A percentile compares a stretch with the other conserved stretches of the same genome.
Conservation (phyloP, 2,113 vertebrate species). For the Planiliza haematocheilus region DNA sequence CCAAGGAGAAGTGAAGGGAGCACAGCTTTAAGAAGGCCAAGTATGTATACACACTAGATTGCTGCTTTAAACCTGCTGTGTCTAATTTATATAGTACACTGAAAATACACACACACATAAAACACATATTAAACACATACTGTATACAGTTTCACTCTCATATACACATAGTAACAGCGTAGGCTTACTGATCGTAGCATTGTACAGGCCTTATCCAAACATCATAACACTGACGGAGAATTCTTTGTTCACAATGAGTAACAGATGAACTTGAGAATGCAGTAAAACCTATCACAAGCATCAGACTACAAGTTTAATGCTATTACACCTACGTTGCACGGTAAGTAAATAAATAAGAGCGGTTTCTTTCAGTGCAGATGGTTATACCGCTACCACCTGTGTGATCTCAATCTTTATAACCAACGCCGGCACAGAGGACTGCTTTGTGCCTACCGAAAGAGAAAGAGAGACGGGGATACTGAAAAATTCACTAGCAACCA, state of each 20-base stretch:
- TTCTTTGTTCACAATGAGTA: not conserved
- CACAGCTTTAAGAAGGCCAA: constrained; percentile 35
- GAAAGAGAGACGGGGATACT: constrained; percentile 39
- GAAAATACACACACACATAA: constrained; percentile 6
- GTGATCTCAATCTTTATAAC: constrained; percentile 28
- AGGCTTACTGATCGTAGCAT: not conserved
- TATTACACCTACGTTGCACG: not conserved
- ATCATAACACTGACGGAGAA: not conserved
- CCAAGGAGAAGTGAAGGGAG: constrained; percentile 59
- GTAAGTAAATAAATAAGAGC: constrained; percentile 12
- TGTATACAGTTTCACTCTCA: constrained; percentile 10
- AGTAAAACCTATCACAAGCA: not conserved
- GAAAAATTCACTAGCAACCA: constrained; percentile 60
- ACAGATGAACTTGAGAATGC: constrained; percentile 5
- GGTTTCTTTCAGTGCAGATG: constrained; percentile 32
- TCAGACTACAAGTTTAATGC: not conserved
- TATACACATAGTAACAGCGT: constrained; percentile 5
- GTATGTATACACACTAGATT: constrained; percentile 31
- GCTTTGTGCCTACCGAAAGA: constrained; percentile 60
- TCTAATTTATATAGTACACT: constrained; percentile 9
- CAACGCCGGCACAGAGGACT: constrained; percentile 52
- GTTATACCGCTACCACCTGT: constrained; percentile 57
- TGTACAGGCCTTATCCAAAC: not conserved
- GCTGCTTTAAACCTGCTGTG: constrained; percentile 39
- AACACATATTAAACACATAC: no score